Conservation (phyloP, 2,797 vertebrate species). For the Lithobates pipiens region DNA sequence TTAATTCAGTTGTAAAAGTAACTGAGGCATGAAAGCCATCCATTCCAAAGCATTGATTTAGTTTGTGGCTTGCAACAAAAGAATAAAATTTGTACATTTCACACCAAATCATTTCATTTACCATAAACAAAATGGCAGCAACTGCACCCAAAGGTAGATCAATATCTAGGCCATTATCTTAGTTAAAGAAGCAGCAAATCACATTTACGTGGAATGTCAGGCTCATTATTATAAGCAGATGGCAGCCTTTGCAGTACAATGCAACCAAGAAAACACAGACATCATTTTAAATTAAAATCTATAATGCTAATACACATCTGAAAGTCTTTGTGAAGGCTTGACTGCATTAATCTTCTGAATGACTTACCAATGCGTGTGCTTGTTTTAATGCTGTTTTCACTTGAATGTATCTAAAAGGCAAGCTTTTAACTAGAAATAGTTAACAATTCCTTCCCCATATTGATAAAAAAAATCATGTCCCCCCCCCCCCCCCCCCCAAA, state of each 20-base stretch:
- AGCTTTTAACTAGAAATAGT: conserved; percentile 72
- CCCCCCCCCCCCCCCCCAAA: too few species aligned
- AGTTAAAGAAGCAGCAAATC: conserved; percentile 88
- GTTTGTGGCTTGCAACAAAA: conserved; percentile 48
- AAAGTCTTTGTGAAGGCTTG: conserved; percentile 74
- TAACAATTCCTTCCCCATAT: conserved; percentile 77
- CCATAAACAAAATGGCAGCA: conserved; percentile 83
- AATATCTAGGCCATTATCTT: conserved; percentile 88
- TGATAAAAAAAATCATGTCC: conserved; percentile 69
- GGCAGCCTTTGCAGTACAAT: conserved; percentile 85
- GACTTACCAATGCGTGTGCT: conserved; percentile 72
- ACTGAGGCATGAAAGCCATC: conserved; percentile 20
- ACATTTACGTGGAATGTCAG: conserved; percentile 90
- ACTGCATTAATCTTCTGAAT: conserved; percentile 79
- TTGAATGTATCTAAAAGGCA: conserved; percentile 76
- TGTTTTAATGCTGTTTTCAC: conserved; percentile 73
- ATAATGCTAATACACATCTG: conserved; percentile 92
- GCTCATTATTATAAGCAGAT: conserved; percentile 96
- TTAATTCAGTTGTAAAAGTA: conserved; percentile 23
- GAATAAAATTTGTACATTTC: conserved; percentile 60
- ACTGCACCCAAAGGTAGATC: conserved; percentile 86
- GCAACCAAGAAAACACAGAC: conserved; percentile 85
- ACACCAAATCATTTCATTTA: conserved; percentile 75
- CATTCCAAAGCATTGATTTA: conserved; percentile 41
- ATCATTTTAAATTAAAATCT: conserved; percentile 97